Conservation (phyloP, 2,888 invertebrate species). For the Gnatocerus cornutus region DNA sequence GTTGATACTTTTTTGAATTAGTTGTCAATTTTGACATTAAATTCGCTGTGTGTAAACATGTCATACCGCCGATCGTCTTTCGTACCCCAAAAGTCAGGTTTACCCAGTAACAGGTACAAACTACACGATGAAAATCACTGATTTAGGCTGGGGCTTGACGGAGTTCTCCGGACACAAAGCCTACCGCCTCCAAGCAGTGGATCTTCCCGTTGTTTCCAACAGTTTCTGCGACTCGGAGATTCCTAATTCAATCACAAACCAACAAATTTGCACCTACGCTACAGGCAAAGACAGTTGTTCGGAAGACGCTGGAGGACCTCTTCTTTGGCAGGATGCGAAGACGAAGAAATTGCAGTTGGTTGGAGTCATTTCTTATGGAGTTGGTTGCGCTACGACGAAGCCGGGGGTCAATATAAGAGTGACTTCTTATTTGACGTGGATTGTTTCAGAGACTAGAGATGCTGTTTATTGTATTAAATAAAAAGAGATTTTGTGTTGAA, state of each 20-base stretch:
- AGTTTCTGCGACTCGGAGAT: constrained; percentile 66
- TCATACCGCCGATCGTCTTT: too few species aligned
- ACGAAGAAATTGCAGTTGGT: constrained; percentile 68
- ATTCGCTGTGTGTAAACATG: too few species aligned
- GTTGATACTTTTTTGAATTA: too few species aligned
- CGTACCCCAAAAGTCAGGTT: too few species aligned
- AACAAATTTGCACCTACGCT: constrained; percentile 61
- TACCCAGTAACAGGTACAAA: too few species aligned
- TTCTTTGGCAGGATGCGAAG: constrained; percentile 70
- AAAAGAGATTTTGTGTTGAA: too few species aligned
- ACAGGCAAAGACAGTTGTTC: constrained; percentile 61
- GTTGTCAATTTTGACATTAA: too few species aligned
- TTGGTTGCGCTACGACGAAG: constrained; percentile 71
- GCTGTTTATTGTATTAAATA: constrained; percentile 62
- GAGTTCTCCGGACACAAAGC: constrained; percentile 73
- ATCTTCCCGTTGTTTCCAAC: constrained; percentile 73
- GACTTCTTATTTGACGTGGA: constrained; percentile 75
- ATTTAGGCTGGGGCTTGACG: constrained; percentile 77
- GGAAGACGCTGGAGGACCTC: constrained; percentile 63
- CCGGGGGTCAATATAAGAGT: constrained; percentile 76
- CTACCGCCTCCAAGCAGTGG: constrained; percentile 72
- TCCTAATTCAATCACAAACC: constrained; percentile 57
- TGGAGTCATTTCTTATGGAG: constrained; percentile 76
- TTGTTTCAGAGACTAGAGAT: constrained; percentile 67
- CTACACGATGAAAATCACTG: neutral